These are phyloP conservation scores for Rhizomys pruinosus DNA, from an alignment of 2,113 vertebrate genomes.

Conservation along the genomic window DNA sequence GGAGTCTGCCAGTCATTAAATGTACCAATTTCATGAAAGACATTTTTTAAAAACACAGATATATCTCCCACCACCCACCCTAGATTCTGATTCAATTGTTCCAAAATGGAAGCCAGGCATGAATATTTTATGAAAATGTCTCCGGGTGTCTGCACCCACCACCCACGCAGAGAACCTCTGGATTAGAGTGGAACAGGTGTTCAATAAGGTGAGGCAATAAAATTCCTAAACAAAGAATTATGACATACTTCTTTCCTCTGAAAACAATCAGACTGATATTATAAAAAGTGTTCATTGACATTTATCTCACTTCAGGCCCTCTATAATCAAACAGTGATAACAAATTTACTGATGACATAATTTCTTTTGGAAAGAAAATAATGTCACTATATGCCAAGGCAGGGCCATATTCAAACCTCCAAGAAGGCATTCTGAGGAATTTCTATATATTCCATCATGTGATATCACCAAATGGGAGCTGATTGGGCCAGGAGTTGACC, in stretches of 20 bases:
- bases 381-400: neutral
- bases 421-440: neutral
- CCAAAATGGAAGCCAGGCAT: too few relatives aligned
- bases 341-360: neutral
- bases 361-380: neutral
- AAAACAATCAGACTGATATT: neutral
- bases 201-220: neutral
- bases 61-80: too few relatives aligned
- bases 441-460: neutral
- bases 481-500: neutral
- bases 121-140: too few relatives aligned
- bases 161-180: neutral
- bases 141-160: too few relatives aligned
- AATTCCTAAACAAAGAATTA: slow-evolving; percentile 31
- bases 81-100: too few relatives aligned
- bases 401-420: neutral
- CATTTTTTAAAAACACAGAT: too few relatives aligned
- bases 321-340: neutral
- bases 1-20: too few relatives aligned
- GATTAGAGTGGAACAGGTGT: neutral
- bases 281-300: neutral
- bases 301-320: neutral
- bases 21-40: too few relatives aligned
- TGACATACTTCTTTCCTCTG: neutral
- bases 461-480: neutral